Percentiles rank a stretch among this genome's conserved stretches.
Evolutionary conservation across 2,113 vertebrate species (phyloP).

Genomic region (Plestiodon gilberti): DNA sequence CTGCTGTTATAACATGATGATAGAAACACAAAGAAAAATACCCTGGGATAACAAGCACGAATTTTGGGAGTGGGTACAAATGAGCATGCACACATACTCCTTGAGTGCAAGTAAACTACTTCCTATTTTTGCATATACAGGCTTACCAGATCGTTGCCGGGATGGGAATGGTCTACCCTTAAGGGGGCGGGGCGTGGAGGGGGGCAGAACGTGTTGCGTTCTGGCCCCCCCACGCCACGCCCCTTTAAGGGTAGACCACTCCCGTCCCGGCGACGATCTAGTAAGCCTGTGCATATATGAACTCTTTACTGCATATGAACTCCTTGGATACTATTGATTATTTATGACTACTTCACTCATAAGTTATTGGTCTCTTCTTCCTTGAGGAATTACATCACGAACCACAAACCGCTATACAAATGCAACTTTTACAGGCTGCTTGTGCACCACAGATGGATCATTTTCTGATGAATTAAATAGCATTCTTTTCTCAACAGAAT

Average conservation of each 20-base stretch:
- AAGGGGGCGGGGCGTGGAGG: no score
- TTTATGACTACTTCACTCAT: slow-evolving; percentile 18
- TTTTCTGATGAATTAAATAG: background rate
- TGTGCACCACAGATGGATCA: background rate
- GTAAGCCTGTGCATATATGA: no score
- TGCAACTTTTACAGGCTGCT: background rate
- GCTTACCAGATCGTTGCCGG: no score
- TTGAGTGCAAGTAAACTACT: slow-evolving; percentile 2
- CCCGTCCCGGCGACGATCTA: no score
- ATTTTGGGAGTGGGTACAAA: no score
- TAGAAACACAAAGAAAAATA: no score
- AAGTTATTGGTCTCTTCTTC: slow-evolving; percentile 45
- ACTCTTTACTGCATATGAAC: background rate
- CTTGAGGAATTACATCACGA: slow-evolving; percentile 35
- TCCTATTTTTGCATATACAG: background rate
- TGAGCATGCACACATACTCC: background rate
- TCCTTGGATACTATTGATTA: slow-evolving; percentile 36
- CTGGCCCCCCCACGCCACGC: no score
- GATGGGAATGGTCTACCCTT: no score
- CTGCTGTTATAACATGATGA: no score
- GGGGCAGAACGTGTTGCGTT: no score
- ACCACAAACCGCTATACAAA: slow-evolving; percentile 22
- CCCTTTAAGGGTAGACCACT: no score
- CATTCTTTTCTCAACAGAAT: slow-evolving; percentile 26
- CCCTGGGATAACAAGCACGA: background rate